A percentile compares a stretch with the other conserved stretches of the same genome.
phyloP scores from a whole-genome alignment of 2,797 vertebrate genomes.

The Clarias laeviceps region DNA sequence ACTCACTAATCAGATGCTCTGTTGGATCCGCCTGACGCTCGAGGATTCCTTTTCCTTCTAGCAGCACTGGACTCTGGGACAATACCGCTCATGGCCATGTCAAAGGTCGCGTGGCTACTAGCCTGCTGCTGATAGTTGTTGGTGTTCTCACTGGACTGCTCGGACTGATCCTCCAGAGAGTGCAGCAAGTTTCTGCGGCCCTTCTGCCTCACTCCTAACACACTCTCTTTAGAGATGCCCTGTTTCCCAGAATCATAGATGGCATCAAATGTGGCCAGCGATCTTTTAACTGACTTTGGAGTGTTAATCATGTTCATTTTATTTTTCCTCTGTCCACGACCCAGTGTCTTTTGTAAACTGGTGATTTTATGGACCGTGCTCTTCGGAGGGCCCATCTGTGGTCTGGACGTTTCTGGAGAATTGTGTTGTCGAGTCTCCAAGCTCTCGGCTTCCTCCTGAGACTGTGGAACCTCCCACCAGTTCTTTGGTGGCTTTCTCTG shows the following conservation, averaged over 20 bases:
- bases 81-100: conserved; percentile 3
- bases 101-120: not conserved
- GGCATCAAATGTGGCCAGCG: conserved; percentile 60
- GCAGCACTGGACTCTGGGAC: conserved; percentile 34
- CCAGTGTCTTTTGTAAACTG: not conserved
- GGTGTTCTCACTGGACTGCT: conserved; percentile 29
- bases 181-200: conserved; percentile 42
- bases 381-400: not conserved
- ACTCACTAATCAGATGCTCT: conserved; percentile 59
- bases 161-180: conserved; percentile 47
- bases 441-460: conserved; percentile 21
- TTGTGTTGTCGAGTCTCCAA: not conserved
- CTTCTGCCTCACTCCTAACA: conserved; percentile 16
- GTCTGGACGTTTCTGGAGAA: conserved; percentile 35
- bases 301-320: conserved; percentile 6
- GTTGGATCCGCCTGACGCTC: conserved; percentile 21
- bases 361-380: not conserved
- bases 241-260: conserved; percentile 50
- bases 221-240: not conserved
- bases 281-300: conserved; percentile 59
- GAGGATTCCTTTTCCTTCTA: not conserved
- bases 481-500: conserved; percentile 45
- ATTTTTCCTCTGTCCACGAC: conserved; percentile 6
- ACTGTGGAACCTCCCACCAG: conserved; percentile 58
- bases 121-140: conserved; percentile 27